These are phyloP conservation scores for Thysanoteuthis rhombus DNA, from an alignment of 2,888 invertebrate genomes.

Conservation along the genomic window DNA sequence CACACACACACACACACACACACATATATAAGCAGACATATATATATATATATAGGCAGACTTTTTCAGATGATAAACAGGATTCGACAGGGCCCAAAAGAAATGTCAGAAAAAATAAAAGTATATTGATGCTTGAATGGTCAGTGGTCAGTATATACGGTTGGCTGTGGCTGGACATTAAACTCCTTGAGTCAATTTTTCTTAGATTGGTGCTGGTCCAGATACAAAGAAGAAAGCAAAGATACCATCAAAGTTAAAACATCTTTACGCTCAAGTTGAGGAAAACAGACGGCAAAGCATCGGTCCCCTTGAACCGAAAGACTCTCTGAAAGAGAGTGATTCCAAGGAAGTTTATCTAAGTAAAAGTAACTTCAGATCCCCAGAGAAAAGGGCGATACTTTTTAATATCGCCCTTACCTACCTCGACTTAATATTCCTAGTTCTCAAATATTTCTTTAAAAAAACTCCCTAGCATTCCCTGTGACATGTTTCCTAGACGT, in stretches of 20 bases:
- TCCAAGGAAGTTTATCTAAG: neutral
- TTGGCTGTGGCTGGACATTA: neutral
- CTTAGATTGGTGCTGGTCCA: neutral
- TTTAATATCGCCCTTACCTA: too few relatives aligned
- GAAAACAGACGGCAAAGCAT: neutral
- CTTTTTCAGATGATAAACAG: neutral
- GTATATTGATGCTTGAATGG: neutral
- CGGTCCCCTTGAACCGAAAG: neutral
- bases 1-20: too few relatives aligned
- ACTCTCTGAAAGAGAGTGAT: neutral
- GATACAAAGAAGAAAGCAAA: neutral
- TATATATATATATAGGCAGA: neutral
- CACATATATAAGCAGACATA: neutral
- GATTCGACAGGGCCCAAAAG: neutral
- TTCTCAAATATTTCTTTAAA: too few relatives aligned
- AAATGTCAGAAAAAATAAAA: slow-evolving; percentile 12
- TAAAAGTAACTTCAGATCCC: too few relatives aligned
- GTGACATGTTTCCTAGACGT: too few relatives aligned
- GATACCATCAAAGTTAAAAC: neutral
- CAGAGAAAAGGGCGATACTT: too few relatives aligned
- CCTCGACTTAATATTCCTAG: too few relatives aligned
- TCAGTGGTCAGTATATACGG: neutral
- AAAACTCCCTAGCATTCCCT: too few relatives aligned
- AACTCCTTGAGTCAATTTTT: neutral
- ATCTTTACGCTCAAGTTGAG: neutral